Conservation (phyloP, 2,113 vertebrate species). For the Alaudala cheleensis region DNA sequence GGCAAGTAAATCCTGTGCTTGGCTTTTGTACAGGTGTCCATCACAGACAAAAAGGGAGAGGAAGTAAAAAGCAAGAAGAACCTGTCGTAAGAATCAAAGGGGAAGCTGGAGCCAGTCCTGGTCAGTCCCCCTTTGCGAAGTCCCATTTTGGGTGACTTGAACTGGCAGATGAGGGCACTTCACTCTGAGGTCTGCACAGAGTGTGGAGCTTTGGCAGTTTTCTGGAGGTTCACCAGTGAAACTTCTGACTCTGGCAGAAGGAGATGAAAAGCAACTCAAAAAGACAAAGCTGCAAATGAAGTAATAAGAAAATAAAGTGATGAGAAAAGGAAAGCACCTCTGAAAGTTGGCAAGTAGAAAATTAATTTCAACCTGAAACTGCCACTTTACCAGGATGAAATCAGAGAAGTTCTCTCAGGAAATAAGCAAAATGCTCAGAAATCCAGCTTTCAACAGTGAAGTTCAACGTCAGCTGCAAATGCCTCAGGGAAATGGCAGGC, state of each 20-base stretch:
- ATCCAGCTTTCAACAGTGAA: not conserved
- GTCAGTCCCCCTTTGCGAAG: not conserved
- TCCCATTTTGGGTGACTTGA: not conserved
- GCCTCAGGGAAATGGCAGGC: conserved; percentile 10
- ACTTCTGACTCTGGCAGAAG: not conserved
- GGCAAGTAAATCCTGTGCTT: not conserved
- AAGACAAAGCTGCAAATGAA: not conserved
- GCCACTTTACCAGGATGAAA: not conserved
- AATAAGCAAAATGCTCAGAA: conserved; percentile 21
- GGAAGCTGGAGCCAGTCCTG: not conserved
- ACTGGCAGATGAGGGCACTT: not conserved
- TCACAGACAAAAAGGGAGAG: not conserved
- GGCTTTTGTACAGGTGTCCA: not conserved
- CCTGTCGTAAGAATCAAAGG: not conserved
- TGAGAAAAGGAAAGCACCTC: not conserved
- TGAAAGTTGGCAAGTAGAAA: not conserved
- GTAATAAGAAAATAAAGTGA: not conserved
- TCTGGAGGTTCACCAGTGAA: not conserved
- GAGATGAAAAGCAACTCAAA: not conserved
- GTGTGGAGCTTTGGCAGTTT: not conserved
- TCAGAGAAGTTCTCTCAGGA: not conserved
- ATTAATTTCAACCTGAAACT: conserved; percentile 16
- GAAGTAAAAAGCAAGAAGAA: not conserved
- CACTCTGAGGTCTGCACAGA: not conserved
- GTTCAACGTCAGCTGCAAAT: not conserved